Evolutionary conservation across 64 coral and sea anemone genomes (phyloP).

Genomic region (Stichodactyla helianthus): DNA sequence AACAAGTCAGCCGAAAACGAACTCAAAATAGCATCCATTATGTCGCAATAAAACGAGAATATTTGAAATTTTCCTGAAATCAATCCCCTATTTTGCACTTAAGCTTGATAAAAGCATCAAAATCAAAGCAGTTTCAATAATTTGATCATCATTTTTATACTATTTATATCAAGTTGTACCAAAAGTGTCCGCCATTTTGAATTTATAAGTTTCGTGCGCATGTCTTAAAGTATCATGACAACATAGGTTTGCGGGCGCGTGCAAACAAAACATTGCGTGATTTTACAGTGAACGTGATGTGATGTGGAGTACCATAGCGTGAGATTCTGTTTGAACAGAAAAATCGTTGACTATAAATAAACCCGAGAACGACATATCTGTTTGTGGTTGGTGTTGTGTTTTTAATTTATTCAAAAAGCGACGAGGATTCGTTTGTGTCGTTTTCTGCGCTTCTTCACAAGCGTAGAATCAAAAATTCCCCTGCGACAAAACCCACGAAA

Average conservation of each 20-base stretch:
- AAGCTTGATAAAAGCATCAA: no score
- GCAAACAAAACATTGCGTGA: neutral
- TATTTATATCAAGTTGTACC: neutral
- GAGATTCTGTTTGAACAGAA: neutral
- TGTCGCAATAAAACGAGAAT: no score
- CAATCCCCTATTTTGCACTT: no score
- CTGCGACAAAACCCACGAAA: neutral
- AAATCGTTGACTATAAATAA: neutral
- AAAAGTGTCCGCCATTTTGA: neutral
- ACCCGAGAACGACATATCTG: neutral
- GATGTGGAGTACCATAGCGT: neutral
- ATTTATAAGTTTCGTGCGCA: neutral
- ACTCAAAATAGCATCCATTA: no score
- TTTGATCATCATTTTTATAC: no score
- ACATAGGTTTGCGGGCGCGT: neutral
- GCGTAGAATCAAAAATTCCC: neutral
- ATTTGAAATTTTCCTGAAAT: no score
- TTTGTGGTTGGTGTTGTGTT: neutral
- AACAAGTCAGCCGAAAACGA: no score
- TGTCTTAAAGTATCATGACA: neutral
- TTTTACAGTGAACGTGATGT: neutral
- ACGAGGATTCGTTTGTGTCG: neutral
- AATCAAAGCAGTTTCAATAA: no score
- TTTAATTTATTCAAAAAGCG: slow-evolving; percentile 8
- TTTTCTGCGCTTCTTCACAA: neutral